Conservation (phyloP, 2,888 invertebrate genomes). For the Hesperia comma region DNA sequence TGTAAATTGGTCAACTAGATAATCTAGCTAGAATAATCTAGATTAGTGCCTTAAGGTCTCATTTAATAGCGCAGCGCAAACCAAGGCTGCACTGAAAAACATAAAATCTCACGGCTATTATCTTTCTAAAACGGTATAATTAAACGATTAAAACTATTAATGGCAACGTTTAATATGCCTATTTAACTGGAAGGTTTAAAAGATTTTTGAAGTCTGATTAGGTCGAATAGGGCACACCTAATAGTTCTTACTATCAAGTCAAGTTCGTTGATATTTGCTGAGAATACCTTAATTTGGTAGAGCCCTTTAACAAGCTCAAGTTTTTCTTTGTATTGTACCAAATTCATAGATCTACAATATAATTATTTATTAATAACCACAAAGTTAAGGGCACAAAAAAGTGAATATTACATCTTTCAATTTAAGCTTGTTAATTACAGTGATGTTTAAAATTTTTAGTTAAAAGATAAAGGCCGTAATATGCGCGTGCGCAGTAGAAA, state of each 20-base stretch:
- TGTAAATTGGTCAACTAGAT: not conserved
- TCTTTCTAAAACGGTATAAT: not conserved
- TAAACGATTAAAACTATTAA: not conserved
- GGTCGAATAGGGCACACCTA: too few species aligned
- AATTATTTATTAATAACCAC: too few species aligned
- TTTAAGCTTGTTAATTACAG: too few species aligned
- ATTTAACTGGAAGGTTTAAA: not conserved
- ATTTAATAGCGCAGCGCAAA: not conserved
- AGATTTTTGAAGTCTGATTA: not conserved
- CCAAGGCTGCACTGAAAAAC: constrained; percentile 3
- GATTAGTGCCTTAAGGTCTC: constrained; percentile 2
- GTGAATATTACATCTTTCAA: too few species aligned
- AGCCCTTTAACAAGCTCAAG: too few species aligned
- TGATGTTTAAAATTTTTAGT: too few species aligned
- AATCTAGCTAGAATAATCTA: constrained; percentile 7
- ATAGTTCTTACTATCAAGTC: too few species aligned
- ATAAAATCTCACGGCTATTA: not conserved
- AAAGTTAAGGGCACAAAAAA: too few species aligned
- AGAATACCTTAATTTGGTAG: too few species aligned
- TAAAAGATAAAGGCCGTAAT: constrained; percentile 23
- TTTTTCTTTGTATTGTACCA: too few species aligned
- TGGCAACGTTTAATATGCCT: not conserved
- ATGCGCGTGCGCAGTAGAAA: constrained; percentile 59
- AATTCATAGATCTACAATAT: too few species aligned
- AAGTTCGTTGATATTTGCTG: too few species aligned